Conservation (phyloP, 2,797 vertebrate genomes). For the Danio tinwini region DNA sequence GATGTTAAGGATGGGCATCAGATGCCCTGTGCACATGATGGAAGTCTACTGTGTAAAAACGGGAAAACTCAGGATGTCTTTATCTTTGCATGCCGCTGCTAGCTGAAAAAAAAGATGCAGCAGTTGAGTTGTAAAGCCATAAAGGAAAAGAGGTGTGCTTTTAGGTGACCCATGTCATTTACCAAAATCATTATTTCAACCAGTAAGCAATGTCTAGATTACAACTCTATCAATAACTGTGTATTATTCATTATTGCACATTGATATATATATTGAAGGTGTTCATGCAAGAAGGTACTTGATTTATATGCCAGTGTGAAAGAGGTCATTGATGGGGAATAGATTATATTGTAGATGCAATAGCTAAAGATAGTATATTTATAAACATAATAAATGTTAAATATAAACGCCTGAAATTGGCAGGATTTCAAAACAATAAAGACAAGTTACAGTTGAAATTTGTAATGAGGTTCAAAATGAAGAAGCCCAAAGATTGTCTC, state of each 20-base stretch:
- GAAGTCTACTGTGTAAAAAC: constrained; percentile 62
- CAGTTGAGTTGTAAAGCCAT: constrained; percentile 63
- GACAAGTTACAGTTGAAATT: not conserved
- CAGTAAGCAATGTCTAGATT: constrained; percentile 29
- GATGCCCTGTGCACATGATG: constrained; percentile 38
- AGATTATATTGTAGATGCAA: constrained; percentile 27
- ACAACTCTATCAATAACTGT: constrained; percentile 14
- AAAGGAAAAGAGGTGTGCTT: constrained; percentile 41
- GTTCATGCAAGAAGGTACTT: constrained; percentile 25
- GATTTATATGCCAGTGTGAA: constrained; percentile 31
- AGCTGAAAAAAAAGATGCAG: constrained; percentile 58
- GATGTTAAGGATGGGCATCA: constrained; percentile 19
- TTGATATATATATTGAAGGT: constrained; percentile 25
- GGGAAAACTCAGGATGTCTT: constrained; percentile 57
- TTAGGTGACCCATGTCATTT: constrained; percentile 34
- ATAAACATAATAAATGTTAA: constrained; percentile 3
- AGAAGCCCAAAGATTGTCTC: constrained; percentile 25
- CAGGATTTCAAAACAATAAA: constrained; percentile 33
- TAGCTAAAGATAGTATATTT: constrained; percentile 32
- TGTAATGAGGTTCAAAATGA: not conserved
- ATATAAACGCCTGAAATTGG: not conserved
- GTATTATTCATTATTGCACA: constrained; percentile 34
- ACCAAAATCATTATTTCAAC: constrained; percentile 32
- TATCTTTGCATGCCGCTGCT: constrained; percentile 48
- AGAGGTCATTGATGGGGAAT: not conserved